Evolutionary conservation across 1,140 invertebrate genomes (phyloP), one percentile per base, ranked within the genome.

Genomic region (Leptonema lineaticorne): DNA sequence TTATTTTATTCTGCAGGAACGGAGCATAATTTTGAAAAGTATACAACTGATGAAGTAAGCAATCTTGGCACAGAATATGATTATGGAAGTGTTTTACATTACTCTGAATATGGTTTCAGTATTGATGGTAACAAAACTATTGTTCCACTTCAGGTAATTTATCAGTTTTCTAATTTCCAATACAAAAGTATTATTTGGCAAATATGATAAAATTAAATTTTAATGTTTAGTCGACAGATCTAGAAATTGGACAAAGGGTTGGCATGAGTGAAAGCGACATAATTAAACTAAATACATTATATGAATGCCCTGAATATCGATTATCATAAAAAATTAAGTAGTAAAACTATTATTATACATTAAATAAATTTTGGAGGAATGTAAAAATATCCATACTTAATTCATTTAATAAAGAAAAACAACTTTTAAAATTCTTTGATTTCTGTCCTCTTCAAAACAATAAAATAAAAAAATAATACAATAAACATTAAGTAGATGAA

Each of bases 21-120:
- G 18, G 85, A 87, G 71, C 83, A 87, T 71, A 90, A 91, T 74
- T 91, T 91, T 74, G 84, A 85, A 29, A 91, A 90, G 74, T 90
- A 90, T 70, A 84, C 83, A 5, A 81, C 80, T 20, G 79, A 84
- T 4, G 85, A 84, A 3, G 85, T 89, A 8, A 87, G 85, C 0
- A 86, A 89, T 73, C 89, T 86, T 65, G 83, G 83, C 2, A 78
- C 85, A 20, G 71, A 74, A 2, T 92, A 92, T 71, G 90, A 91
- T 77, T 91, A 90, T 70, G 77, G 76, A 0, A 90, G 88, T 71
- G 82, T 91, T 1, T 90, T 91, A 88, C 90, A 92, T 73, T 91
- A 92, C 72, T 85, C 85, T 29, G 80, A 83, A 29, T 80, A 76
- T 28, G 88, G 88, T 1, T 92, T 91, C 74, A 87, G 87, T 0